Evolutionary conservation across 64 coral and sea anemone genomes (phyloP), one percentile per base, ranked within the genome.

Genomic region (Montipora sp.): DNA sequence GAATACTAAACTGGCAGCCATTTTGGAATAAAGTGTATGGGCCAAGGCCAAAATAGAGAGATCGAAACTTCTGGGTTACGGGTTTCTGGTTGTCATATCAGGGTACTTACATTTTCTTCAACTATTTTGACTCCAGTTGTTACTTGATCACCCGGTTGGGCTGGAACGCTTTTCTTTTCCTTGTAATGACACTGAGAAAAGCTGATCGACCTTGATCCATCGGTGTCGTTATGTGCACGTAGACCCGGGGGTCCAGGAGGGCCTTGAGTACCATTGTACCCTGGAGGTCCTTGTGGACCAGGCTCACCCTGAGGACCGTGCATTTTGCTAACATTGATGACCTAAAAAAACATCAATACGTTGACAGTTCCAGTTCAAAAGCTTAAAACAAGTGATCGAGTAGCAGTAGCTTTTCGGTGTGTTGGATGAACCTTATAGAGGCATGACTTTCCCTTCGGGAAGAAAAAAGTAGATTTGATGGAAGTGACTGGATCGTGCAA

Each of bases 201-300:
- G 5, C 46, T 14, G 5, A 36, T 46, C 19, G 75, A 19, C 13
- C 45, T 36, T 11, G n/a, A 7, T 20, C 55, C 80, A 0, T 55
- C 0, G 51, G 61, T 66, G 15, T 14, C 61, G 21, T 71, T 71
- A 71, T 71, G 49, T n/a, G 46, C 77, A 48, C 18, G 48, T 1
- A 12, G 12, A 58, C 77, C 77, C 5, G 48, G 50, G 48, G 48
- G 49, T 58, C 77, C 77, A 3, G 77, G 16, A 44, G 10, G 59
- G 11, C 80, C 80, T 24, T 67, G 80, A 0, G 80, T 83, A 47
- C 80, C 80, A 68, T 83, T 83, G 43, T 83, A 69, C 8, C 80
- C 80, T 8, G 80, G 59, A 47, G 59, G 36, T 19, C 80, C 80
- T 0, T 10, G 3, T 18, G 80, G 78, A 24, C 78, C 78, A 5